Conservation (phyloP, 2,888 invertebrate genomes). For the Brachypalpus laphriformis region DNA sequence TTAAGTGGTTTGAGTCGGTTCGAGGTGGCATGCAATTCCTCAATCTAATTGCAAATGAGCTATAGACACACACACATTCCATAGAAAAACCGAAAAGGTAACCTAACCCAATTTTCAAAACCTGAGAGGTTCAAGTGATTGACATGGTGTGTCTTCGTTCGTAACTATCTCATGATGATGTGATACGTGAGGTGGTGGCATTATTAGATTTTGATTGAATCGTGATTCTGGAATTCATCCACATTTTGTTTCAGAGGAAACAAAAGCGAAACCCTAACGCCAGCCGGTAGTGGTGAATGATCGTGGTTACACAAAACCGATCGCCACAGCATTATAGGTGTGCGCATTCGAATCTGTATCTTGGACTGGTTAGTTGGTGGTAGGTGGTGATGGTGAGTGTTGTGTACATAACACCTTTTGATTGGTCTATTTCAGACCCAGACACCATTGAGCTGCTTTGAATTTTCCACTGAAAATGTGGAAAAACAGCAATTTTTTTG, state of each 20-base stretch:
- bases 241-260: not conserved
- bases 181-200: constrained; percentile 42
- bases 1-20: constrained; percentile 21
- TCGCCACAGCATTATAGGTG: not conserved
- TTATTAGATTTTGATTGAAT: constrained; percentile 64
- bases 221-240: constrained; percentile 47
- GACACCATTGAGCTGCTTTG: not conserved
- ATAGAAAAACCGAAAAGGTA: not conserved
- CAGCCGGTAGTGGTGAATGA: constrained; percentile 10
- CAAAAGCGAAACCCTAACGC: constrained; percentile 20
- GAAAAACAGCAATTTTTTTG: constrained; percentile 23
- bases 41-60: constrained; percentile 35
- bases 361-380: not conserved
- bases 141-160: constrained; percentile 28
- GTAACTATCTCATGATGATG: constrained; percentile 30
- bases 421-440: constrained; percentile 21
- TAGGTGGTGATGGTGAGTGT: not conserved
- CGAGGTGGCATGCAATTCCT: constrained; percentile 24
- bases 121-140: constrained; percentile 47
- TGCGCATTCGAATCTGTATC: not conserved
- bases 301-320: constrained; percentile 39
- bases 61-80: constrained; percentile 7
- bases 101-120: constrained; percentile 39
- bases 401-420: constrained; percentile 24
- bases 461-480: constrained; percentile 39